phyloP scores from a whole-genome alignment of 2,797 vertebrate species.

The Anguilla pacifica region DNA sequence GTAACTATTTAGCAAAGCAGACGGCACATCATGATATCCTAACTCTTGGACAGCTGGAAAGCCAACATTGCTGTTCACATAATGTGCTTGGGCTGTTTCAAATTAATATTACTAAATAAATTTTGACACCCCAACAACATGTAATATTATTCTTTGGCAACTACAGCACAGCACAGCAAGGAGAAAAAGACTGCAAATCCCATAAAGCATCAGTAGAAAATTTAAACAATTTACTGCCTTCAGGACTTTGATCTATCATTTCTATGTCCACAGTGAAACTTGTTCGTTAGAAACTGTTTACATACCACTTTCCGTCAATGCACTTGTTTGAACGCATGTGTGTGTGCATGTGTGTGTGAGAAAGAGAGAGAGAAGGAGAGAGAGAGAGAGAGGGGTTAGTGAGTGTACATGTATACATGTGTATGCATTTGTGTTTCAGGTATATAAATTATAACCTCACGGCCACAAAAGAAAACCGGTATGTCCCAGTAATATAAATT shows the following conservation, averaged over 20 bases:
- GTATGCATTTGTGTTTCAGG: not conserved
- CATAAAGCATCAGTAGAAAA: not conserved
- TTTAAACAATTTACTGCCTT: conserved; percentile 22
- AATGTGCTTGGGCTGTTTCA: conserved; percentile 36
- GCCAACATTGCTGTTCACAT: conserved; percentile 52
- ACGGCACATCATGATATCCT: conserved; percentile 68
- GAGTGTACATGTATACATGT: not conserved
- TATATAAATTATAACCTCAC: not conserved
- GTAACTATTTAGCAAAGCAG: conserved; percentile 57
- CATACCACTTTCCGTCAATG: conserved; percentile 55
- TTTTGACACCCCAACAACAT: not conserved
- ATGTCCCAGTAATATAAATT: not conserved
- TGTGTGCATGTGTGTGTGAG: not conserved
- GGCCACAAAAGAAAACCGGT: not conserved
- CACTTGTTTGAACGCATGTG: conserved; percentile 57
- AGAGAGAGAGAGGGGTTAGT: no score
- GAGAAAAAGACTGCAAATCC: not conserved
- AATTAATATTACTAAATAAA: not conserved
- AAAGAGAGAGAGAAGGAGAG: not conserved
- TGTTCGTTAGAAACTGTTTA: conserved; percentile 62
- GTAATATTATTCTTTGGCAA: not conserved
- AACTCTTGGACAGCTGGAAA: conserved; percentile 50
- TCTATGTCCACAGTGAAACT: conserved; percentile 59
- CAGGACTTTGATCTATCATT: conserved; percentile 46
- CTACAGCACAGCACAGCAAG: conserved; percentile 1